Base-by-base conservation (phyloP, 1,140 invertebrate genomes). In the Paraescarpia echinospica region DNA sequence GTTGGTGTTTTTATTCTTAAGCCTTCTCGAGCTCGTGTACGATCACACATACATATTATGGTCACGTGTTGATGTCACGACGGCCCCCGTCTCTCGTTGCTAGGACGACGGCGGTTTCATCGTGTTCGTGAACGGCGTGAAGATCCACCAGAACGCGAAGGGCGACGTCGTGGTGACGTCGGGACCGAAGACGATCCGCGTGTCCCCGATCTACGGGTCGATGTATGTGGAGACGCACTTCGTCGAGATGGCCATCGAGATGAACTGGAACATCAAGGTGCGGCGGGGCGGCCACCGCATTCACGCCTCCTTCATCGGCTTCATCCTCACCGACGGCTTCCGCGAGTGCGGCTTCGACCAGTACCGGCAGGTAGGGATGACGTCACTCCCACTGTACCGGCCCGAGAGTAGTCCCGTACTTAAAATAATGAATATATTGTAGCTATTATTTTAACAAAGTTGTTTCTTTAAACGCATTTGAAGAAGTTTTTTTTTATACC, bases 81-180 rank as follows among this genome's bases (percentile, higher is more conserved):
- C 41, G 41, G 4, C 41, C 41, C 41, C 41, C 59, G 59, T 77
- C 1, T 77, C 59, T 77, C 22, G 59, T 77, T 77, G 27, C 22
- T 18, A 77, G 1, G 48, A 92, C 51, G 94, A 94, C 93, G 95
- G 94, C 5, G 94, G 94, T 34, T 93, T 94, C 89, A 94, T 94
- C 34, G 94, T 95, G 18, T 92, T 93, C 22, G 94, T 95, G 92
- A 95, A 95, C 92, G 94, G 94, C 4, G 93, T 95, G 89, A 95
- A 95, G 90, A 94, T 95, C 51, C 93, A 94, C 33, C 95, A 95
- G 92, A 94, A 92, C 27, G 93, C 92, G 2, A 92, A 93, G 14
- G 94, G 94, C 34, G 95, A 95, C 88, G 95, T 95, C 33, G 94
- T 92, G 6, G 94, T 95, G 18, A 93, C 94, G n/a, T 94, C 93